These are phyloP conservation scores for Magallana ariakensis DNA, from an alignment of 1,140 invertebrate genomes.

Conservation along the genomic window DNA sequence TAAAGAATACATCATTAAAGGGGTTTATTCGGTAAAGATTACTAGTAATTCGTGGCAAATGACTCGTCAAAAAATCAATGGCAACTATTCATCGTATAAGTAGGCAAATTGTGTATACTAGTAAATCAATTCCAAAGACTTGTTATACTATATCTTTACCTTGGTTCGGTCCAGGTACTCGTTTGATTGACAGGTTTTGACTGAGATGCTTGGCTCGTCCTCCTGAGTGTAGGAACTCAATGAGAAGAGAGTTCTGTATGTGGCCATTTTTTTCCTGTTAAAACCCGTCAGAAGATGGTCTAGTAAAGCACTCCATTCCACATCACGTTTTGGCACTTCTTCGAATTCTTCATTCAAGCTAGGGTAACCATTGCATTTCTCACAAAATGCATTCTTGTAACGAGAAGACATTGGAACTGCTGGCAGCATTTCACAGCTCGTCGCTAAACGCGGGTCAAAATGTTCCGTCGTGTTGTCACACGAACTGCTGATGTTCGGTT, in stretches of 20 bases:
- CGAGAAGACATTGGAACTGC: not conserved
- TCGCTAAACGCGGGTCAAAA: not conserved
- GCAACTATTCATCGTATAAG: no score
- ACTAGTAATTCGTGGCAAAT: no score
- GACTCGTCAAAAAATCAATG: no score
- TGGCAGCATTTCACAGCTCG: slow-evolving; percentile 1
- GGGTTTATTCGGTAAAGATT: no score
- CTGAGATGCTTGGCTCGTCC: not conserved
- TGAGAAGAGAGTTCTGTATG: not conserved
- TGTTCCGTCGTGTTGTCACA: not conserved
- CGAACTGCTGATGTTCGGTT: not conserved
- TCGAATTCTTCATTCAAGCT: not conserved
- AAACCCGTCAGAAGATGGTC: no score
- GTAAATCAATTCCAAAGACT: no score
- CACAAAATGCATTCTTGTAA: slow-evolving; percentile 45
- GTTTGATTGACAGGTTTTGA: not conserved
- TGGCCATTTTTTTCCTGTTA: not conserved
- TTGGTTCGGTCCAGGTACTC: not conserved
- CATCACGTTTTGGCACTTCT: no score
- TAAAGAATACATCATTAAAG: no score
- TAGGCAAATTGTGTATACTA: no score
- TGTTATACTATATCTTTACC: not conserved
- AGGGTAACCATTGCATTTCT: not conserved
- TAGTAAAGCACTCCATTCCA: no score
- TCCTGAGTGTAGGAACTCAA: not conserved